Evolutionary conservation across 2,888 invertebrate genomes (phyloP), one percentile per base, ranked within the genome.

Genomic region (Charanyca ferruginea): DNA sequence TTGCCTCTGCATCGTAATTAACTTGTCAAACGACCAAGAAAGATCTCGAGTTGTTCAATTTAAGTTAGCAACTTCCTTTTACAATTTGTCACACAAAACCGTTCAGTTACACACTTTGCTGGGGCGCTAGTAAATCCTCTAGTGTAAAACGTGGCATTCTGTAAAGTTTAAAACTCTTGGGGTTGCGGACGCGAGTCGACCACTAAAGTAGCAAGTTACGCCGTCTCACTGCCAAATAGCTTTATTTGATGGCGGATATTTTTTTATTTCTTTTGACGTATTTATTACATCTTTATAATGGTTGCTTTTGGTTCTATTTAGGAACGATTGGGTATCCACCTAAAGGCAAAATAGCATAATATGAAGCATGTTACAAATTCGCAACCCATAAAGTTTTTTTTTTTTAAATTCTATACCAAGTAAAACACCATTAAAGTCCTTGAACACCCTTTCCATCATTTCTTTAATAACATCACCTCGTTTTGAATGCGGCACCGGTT

Each of bases 141-240:
- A 74, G 54, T 64, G 66, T 64, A 68, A 72, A 81, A 76, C 61
- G 82, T 64, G 54, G 70, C 62, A 65, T 70, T 58, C 71, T 70
- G 62, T 63, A 61, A 79, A 83, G 81, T 84, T 83, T 81, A 78
- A 83, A 83, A 84, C 78, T 84, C 75, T 70, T 52, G 76, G 62
- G 70, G 63, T 66, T 80, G 73, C 68, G 73, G 68, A 71, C 79
- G 75, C 72, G 73, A 70, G 83, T 45, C 67, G 70, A 66, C 64
- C 69, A 57, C 67, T 76, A 73, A 83, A 83, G 81, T 83, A 73
- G 54, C 72, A 81, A 83, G 81, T 83, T 84, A 69, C 78, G 66
- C 69, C 69, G 66, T 66, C 73, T 68, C 65, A 71, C 79, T 78
- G 73, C 77, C 71, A 75, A 83, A 81, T 69, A 73, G 75, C 75